Evolutionary conservation across 2,797 vertebrate genomes (phyloP).

Genomic region (Sebastes taczanowskii): DNA sequence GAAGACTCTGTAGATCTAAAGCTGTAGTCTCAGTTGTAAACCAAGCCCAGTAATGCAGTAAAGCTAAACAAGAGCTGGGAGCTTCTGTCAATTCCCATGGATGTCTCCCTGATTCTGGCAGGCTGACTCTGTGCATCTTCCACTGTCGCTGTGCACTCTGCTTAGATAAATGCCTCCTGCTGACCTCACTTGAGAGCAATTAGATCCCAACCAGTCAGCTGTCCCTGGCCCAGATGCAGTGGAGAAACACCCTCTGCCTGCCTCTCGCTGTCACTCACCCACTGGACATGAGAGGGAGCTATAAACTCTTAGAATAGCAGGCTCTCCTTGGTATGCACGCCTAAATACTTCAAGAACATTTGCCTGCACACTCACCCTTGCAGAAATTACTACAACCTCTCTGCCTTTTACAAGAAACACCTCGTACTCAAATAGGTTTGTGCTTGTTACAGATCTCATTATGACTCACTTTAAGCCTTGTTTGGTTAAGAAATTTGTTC

Average conservation of each 20-base stretch:
- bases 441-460: conserved; percentile 6
- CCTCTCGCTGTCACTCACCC: conserved; percentile 82
- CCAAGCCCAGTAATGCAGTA: conserved; percentile 76
- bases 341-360: conserved; percentile 65
- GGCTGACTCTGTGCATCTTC: conserved; percentile 87
- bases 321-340: conserved; percentile 60
- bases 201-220: conserved; percentile 98
- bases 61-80: conserved; percentile 85
- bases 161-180: conserved; percentile 97
- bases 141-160: conserved; percentile 87
- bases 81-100: conserved; percentile 91
- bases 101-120: conserved; percentile 84
- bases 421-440: conserved; percentile 2
- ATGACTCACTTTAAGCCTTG: conserved; percentile 20
- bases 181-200: conserved; percentile 99
- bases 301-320: conserved; percentile 81
- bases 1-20: conserved; percentile 37
- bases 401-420: conserved; percentile 36
- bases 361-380: conserved; percentile 47
- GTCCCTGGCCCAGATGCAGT: conserved; percentile 82
- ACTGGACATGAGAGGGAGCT: conserved; percentile 94
- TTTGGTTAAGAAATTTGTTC: conserved; percentile 25
- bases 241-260: conserved; percentile 75
- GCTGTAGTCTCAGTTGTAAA: conserved; percentile 47
- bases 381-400: conserved; percentile 29